phyloP scores from a whole-genome alignment of 1,140 invertebrate genomes.

The Chironomus tepperi region DNA sequence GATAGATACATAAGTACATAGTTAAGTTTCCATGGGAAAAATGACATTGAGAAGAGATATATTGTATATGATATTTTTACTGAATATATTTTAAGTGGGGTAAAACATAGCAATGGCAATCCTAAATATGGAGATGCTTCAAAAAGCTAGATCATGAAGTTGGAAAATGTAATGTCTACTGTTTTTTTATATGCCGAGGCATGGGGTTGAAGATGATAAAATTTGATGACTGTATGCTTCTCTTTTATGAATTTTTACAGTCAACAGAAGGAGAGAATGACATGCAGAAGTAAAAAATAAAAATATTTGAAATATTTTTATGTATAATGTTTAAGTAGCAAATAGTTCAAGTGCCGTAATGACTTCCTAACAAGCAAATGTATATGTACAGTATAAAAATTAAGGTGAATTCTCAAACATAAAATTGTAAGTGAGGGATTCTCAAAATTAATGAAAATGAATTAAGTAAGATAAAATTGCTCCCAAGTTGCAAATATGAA shows the following conservation, averaged over 20 bases:
- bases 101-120: background rate
- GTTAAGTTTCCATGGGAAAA: background rate
- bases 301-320: conserved; percentile 5
- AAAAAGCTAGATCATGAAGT: conserved; percentile 12
- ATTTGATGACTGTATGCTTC: conserved; percentile 7
- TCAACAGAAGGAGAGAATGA: background rate
- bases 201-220: conserved; percentile 7
- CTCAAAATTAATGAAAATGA: background rate
- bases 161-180: background rate
- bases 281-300: no score
- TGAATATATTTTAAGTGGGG: background rate
- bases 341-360: no score
- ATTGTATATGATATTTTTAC: background rate
- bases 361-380: no score
- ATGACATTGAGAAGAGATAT: background rate
- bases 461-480: background rate
- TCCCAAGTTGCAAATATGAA: background rate
- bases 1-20: background rate
- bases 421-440: no score
- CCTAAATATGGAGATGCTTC: background rate
- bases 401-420: background rate
- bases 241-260: background rate
- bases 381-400: no score
- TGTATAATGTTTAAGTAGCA: background rate
- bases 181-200: no score